Base-by-base conservation (phyloP, 1,140 invertebrate species). In the Pectinophora gossypiella region DNA sequence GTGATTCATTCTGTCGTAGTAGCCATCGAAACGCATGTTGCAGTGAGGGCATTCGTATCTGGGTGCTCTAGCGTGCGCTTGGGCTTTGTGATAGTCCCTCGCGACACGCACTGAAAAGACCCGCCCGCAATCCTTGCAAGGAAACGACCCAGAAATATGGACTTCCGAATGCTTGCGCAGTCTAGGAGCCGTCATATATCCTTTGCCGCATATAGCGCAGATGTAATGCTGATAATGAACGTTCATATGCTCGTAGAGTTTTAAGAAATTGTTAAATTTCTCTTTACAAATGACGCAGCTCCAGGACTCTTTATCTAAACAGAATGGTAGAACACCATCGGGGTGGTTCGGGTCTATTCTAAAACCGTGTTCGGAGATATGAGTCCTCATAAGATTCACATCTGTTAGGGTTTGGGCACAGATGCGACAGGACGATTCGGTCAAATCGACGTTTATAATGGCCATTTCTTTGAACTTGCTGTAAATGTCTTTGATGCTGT, bases 231-330 rank as follows among this genome's bases (percentile, higher is more conserved):
- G 83, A 42, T 88, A 87, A 42, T 87, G 81, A 3, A 75, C 62
- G 51, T 89, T 89, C 68, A 88, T 81, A 35, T 89, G 84, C 46
- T 89, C 78, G 48, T 90, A 89, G 0, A 87, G 51, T 67, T 82
- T 85, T 0, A 87, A 54, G 32, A 84, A 85, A 46, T 82, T 87
- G 19, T 84, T 85, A 48, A 84, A 85, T n/a, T 58, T 62, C 38
- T 75, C 67, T 0, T 59, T 38, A 27, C 84, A 87, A 42, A 84
- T 59, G 0, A 84, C 62, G 53, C 84, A 87, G n/a, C 54, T 65
- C 84, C 81, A 85, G 1, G 62, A 64, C 12, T 82, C 72, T 36
- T 79, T 84, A 22, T 82, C 57, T 12, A 87, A 57, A 35, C 19
- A 56, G 54, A 85, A 84, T 3, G 84, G 84, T 5, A 87, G 40